A percentile compares a stretch with the other conserved stretches of the same genome.
Conservation (phyloP, 2,888 invertebrate genomes). For the Sinhomidia bicolor region DNA sequence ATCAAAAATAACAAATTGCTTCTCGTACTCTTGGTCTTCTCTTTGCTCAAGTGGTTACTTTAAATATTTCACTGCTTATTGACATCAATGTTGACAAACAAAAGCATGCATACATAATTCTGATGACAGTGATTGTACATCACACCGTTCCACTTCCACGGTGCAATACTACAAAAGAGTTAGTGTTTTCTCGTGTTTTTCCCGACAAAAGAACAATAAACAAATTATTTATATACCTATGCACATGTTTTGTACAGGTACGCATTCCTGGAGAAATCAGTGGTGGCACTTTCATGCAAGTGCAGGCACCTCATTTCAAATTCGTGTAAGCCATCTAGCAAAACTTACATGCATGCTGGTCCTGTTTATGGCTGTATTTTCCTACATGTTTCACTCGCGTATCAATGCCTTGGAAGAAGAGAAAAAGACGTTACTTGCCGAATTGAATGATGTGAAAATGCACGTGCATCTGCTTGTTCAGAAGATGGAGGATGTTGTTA, state of each 20-base stretch:
- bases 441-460: slow-evolving; percentile 34
- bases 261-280: background rate
- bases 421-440: slow-evolving; percentile 7
- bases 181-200: too few species aligned
- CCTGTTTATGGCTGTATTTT: background rate
- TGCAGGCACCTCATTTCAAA: slow-evolving; percentile 50
- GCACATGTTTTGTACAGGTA: background rate
- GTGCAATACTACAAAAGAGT: too few species aligned
- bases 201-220: too few species aligned
- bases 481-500: slow-evolving; percentile 23
- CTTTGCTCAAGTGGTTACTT: too few species aligned
- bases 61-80: too few species aligned
- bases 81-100: too few species aligned
- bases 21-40: too few species aligned
- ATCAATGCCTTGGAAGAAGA: slow-evolving; percentile 50
- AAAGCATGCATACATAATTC: too few species aligned
- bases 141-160: too few species aligned
- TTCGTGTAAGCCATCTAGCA: slow-evolving; percentile 62
- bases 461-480: background rate
- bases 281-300: slow-evolving; percentile 31
- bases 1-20: too few species aligned
- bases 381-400: slow-evolving; percentile 50
- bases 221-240: too few species aligned
- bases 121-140: too few species aligned
- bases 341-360: slow-evolving; percentile 52